Conservation (phyloP, 1,140 invertebrate genomes). For the Lordiphosa stackelbergi region DNA sequence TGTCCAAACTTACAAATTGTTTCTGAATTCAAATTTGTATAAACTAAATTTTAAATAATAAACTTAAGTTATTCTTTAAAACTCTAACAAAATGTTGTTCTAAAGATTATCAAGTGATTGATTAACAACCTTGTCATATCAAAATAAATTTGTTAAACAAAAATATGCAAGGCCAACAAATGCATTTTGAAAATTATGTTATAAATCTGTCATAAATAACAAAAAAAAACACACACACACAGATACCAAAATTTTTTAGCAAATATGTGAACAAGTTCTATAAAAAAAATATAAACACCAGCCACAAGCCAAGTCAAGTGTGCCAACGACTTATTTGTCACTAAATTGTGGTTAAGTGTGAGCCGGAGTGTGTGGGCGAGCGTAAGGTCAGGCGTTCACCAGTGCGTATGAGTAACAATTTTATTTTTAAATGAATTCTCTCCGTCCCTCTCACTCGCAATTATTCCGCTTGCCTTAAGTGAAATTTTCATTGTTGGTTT, state of each 20-base stretch:
- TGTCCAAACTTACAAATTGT: no score
- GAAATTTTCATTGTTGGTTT: slow-evolving; percentile 16
- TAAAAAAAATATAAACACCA: slow-evolving; percentile 38
- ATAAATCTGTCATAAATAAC: slow-evolving; percentile 15
- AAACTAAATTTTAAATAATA: no score
- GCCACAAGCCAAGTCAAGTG: slow-evolving; percentile 34
- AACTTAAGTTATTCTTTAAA: no score
- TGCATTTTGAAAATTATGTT: slow-evolving; percentile 21
- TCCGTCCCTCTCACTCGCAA: background rate
- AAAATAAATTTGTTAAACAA: no score
- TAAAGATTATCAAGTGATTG: no score
- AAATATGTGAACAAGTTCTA: slow-evolving; percentile 54
- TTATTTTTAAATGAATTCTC: slow-evolving; percentile 29
- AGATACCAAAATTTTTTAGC: slow-evolving; percentile 3
- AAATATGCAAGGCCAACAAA: slow-evolving; percentile 16
- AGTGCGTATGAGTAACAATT: slow-evolving; percentile 66
- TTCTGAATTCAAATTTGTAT: no score
- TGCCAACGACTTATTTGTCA: slow-evolving; percentile 62
- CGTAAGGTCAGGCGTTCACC: slow-evolving; percentile 67
- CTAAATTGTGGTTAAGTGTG: slow-evolving; percentile 49
- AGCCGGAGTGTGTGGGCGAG: slow-evolving; percentile 19
- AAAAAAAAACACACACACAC: slow-evolving; percentile 8
- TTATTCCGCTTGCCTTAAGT: slow-evolving; percentile 4
- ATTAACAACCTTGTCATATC: no score
- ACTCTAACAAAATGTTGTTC: no score